Base-by-base conservation (phyloP, 1,140 invertebrate genomes). In the Drosophila prosaltans region DNA sequence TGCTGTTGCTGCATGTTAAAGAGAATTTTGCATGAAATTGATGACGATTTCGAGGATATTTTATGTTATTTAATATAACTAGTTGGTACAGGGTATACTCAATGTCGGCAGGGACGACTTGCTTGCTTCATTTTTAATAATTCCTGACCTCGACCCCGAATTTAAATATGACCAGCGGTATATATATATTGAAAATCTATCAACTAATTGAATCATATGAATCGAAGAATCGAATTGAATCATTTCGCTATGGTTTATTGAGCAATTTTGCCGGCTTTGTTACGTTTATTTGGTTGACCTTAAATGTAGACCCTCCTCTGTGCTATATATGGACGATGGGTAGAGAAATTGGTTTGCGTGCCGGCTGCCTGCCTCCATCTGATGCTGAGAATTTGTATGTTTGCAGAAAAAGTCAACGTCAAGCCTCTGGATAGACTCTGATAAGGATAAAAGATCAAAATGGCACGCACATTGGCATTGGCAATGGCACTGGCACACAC, bases 381-480 rank as follows among this genome's bases (percentile, higher is more conserved):
- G 32, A 36, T 9, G 45, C 21, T 10, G 45, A 24, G 45, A 51
- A 51, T 51, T 51, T 51, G 45, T 75, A 76, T 85, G 74, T 86
- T 86, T 80, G 83, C 80, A 72, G 83, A 79, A 83, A 88, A 88
- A 51, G 45, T 51, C 45, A 51, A 51, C 45, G 84, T 89, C 83
- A 86, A 80, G 72, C 74, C 70, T 69, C 84, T 79, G 78, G 64
- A 51, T 51, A 10, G 21, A 51, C 8, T 10, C 45, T 11, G 45
- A 51, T 51, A 51, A 51, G 45, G 45, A 51, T 51, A 51, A 51
- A 51, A 26, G 45, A 51, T 51, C 45, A 51, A 51, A 51, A 51
- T 51, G 45, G 45, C 45, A 68, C 63, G 28, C 61, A 30, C 61
- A 64, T 26, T 24, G 45, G 61, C 72, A 36, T 16, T 16, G 16